phyloP scores from a whole-genome alignment of 2,113 vertebrate species.

The Lamprotornis superbus region DNA sequence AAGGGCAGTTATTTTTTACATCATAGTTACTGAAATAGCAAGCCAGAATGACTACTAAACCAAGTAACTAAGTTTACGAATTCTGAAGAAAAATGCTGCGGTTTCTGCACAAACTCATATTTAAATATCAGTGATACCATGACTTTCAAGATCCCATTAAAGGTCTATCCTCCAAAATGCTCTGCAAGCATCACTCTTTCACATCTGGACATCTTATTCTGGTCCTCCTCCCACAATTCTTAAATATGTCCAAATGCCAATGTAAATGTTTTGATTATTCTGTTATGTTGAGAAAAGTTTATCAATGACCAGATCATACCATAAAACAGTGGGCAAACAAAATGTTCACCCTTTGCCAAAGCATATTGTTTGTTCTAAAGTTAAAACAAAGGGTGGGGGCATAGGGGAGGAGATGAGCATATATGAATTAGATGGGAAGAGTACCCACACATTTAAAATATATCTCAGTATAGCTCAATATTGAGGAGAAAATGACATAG shows the following conservation, averaged over 20 bases:
- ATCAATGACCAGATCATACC: not conserved
- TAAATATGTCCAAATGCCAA: not conserved
- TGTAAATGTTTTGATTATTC: not conserved
- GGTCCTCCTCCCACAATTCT: not conserved
- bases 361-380: not conserved
- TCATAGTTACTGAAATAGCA: not conserved
- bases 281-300: not conserved
- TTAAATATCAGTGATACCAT: not conserved
- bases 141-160: not conserved
- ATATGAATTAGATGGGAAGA: not conserved
- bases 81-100: not conserved
- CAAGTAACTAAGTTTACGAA: not conserved
- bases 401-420: not conserved
- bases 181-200: not conserved
- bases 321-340: not conserved
- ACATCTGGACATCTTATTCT: not conserved
- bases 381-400: not conserved
- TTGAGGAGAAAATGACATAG: not conserved
- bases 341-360: not conserved
- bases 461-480: not conserved
- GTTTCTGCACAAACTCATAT: not conserved
- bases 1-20: not conserved
- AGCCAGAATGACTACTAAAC: not conserved
- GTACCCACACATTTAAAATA: not conserved
- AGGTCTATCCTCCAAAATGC: not conserved